Evolutionary conservation across 1,140 invertebrate species (phyloP), one percentile per base, ranked within the genome.

Genomic region (Papilio xuthus): DNA sequence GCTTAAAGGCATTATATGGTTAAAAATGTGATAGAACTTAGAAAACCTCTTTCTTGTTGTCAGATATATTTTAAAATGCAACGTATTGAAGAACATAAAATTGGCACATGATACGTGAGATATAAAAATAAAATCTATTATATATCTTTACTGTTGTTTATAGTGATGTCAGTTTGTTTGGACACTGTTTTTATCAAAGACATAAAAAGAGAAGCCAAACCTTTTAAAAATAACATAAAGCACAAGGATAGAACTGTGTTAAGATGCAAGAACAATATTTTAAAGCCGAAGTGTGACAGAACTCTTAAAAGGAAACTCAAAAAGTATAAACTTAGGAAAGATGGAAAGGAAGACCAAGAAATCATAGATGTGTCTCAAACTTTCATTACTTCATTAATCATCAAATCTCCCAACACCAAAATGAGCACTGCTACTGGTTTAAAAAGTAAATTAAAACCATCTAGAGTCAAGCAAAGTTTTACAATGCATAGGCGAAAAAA

Each of bases 331-430:
- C 81, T 92, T 10, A 85, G 88, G 78, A 88, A 76, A 82, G 87
- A 92, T 90, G 90, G 90, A 23, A 80, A 83, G 81, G 92, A 93
- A 81, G 92, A 93, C 80, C 89, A 84, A 72, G 91, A 92, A 79
- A 84, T 92, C 69, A 74, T 92, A 88, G 87, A 92, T 88, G 88
- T 92, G 2, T 92, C 92, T 7, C 81, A 89, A 79, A 86, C 78
- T 60, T 88, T 93, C 37, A 74, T 86, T 23, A 81, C 70, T 23
- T 84, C 85, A 37, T 80, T 93, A 70, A 88, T 74, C 63, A 90
- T 93, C 28, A 92, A 88, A 77, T 92, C 90, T 23, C 90, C 90
- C 50, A 86, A 80, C 50, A 82, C 82, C 9, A 81, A 82, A 50
- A 32, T 67, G 42, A 10, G 63, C 47, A 47, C 41, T 79, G 77